phyloP scores from a whole-genome alignment of 1,140 invertebrate genomes.

The Zelostemma sp. region DNA sequence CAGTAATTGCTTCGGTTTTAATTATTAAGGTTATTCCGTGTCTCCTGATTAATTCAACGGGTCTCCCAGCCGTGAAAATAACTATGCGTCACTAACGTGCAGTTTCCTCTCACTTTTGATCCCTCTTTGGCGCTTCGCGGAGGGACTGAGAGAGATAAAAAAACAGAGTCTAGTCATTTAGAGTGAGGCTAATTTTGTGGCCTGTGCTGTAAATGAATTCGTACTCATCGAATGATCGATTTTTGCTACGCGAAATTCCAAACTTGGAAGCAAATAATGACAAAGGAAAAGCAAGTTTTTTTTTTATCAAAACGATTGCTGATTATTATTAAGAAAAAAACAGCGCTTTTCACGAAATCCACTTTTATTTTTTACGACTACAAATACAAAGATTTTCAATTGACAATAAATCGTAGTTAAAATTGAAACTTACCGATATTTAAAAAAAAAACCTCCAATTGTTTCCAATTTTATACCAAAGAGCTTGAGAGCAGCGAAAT shows the following conservation, averaged over 20 bases:
- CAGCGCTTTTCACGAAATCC: too few relatives aligned
- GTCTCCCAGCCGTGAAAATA: constrained; percentile 34
- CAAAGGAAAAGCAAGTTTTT: too few relatives aligned
- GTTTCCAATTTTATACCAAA: background rate
- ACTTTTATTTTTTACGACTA: too few relatives aligned
- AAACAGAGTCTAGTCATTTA: too few relatives aligned
- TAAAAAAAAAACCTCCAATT: background rate
- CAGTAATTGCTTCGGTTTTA: background rate
- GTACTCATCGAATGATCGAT: too few relatives aligned
- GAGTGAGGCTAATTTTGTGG: too few relatives aligned
- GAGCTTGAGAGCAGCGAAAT: background rate
- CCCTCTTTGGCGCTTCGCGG: constrained; percentile 15
- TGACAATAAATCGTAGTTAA: background rate
- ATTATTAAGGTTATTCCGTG: constrained; percentile 20
- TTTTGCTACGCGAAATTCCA: too few relatives aligned
- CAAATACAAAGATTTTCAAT: background rate
- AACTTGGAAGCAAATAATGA: too few relatives aligned
- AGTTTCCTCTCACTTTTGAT: constrained; percentile 36
- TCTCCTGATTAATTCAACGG: constrained; percentile 27
- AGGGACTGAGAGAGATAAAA: too few relatives aligned
- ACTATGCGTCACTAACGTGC: constrained; percentile 39
- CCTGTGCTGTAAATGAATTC: too few relatives aligned
- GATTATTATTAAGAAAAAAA: too few relatives aligned
- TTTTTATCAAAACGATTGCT: too few relatives aligned
- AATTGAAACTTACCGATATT: background rate